A percentile compares a stretch with the other conserved stretches of the same genome.
These are phyloP conservation scores for Tetraneura akinire DNA, from an alignment of 1,140 invertebrate genomes.

Conservation along the genomic window DNA sequence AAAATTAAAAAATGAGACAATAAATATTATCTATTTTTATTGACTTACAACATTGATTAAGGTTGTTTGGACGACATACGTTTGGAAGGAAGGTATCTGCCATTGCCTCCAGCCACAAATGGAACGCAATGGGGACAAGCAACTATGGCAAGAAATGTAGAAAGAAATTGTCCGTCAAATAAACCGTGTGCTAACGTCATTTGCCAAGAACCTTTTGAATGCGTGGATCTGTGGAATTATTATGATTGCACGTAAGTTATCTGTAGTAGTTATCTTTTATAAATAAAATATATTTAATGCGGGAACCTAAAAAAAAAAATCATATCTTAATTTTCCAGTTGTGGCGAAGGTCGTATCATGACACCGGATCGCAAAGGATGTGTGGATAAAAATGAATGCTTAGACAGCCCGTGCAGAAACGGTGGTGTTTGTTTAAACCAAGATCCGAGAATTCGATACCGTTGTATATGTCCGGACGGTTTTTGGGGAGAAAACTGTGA, in stretches of 20 bases:
- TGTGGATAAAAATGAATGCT: conserved; percentile 91
- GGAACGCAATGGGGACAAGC: conserved; percentile 93
- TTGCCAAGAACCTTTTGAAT: conserved; percentile 90
- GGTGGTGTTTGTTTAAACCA: conserved; percentile 86
- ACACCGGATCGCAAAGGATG: conserved; percentile 87
- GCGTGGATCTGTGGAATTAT: conserved; percentile 94
- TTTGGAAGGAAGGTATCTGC: conserved; percentile 88
- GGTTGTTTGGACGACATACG: conserved; percentile 83
- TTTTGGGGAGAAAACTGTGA: conserved; percentile 95
- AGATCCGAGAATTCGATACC: conserved; percentile 78
- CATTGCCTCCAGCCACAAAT: conserved; percentile 88
- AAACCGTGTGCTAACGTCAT: conserved; percentile 90
- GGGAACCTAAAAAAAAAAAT: too few species aligned
- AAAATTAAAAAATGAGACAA: background rate
- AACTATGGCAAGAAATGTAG: conserved; percentile 86
- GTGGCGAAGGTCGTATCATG: conserved; percentile 85
- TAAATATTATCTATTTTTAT: background rate
- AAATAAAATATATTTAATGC: too few species aligned
- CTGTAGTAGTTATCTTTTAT: background rate
- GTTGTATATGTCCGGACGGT: conserved; percentile 83
- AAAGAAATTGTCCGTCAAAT: conserved; percentile 88
- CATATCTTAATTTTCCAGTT: conserved; percentile 63
- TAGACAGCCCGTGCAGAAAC: conserved; percentile 88
- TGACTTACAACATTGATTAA: conserved; percentile 56
- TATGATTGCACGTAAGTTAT: conserved; percentile 92